Conservation (phyloP, 2,113 vertebrate genomes). For the Hiodon alosoides region DNA sequence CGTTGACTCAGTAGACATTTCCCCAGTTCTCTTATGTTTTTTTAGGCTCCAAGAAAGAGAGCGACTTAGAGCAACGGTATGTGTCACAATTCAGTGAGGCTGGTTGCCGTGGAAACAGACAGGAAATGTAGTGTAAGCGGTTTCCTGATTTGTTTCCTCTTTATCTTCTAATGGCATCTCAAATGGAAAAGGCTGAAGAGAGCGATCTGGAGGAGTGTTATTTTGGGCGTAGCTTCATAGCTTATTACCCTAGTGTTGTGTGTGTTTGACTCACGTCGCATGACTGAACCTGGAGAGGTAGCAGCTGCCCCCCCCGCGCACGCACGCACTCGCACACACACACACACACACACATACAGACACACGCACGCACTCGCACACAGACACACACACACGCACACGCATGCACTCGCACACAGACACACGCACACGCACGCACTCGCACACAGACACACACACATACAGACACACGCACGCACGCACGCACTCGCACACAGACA, state of each 20-base stretch:
- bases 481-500: not conserved
- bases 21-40: not conserved
- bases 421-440: not conserved
- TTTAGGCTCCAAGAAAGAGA: not conserved
- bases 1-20: not conserved
- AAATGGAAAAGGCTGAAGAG: not conserved
- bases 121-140: constrained; percentile 19
- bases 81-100: constrained; percentile 2
- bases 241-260: no score
- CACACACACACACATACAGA: not conserved
- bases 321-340: no score
- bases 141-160: constrained; percentile 25
- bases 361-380: not conserved
- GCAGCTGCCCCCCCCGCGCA: no score
- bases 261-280: no score
- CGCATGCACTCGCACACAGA: not conserved
- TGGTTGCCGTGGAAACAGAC: constrained; percentile 20
- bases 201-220: not conserved
- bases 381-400: not conserved
- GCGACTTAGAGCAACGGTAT: not conserved
- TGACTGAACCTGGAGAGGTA: no score
- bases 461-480: not conserved
- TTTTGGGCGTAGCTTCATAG: not conserved
- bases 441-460: not conserved
- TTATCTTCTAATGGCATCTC: constrained; percentile 20